A percentile compares a stretch with the other conserved stretches of the same genome.
Evolutionary conservation across 2,888 invertebrate species (phyloP).

Genomic region (Agrilus mali): DNA sequence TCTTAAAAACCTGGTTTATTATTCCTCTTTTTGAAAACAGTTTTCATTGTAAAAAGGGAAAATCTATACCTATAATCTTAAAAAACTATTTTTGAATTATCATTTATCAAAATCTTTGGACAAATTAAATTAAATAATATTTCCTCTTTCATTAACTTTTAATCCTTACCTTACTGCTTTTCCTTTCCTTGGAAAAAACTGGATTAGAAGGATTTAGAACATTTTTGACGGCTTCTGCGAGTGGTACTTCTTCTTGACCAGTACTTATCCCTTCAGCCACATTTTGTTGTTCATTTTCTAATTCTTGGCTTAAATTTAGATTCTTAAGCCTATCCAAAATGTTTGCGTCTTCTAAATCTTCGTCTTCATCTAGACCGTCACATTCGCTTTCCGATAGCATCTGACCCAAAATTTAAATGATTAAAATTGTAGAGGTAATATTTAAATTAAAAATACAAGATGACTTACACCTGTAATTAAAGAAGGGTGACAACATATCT

Average conservation of each 20-base stretch:
- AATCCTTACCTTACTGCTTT: constrained; percentile 49
- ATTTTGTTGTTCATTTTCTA: constrained; percentile 11
- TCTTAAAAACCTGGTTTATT: not conserved
- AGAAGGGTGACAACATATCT: constrained; percentile 81
- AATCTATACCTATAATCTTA: no score
- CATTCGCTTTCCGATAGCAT: constrained; percentile 39
- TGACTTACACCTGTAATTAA: constrained; percentile 53
- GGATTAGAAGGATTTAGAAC: constrained; percentile 58
- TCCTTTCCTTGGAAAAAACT: constrained; percentile 45
- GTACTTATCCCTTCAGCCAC: constrained; percentile 19
- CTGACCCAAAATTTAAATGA: constrained; percentile 18
- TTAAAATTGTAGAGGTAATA: not conserved
- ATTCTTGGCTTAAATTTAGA: constrained; percentile 37
- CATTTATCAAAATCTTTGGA: no score
- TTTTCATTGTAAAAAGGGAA: no score
- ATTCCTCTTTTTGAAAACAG: no score
- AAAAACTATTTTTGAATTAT: no score
- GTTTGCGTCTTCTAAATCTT: constrained; percentile 40
- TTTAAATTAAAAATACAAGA: not conserved
- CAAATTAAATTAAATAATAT: no score
- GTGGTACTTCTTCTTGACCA: constrained; percentile 34
- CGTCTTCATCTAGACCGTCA: constrained; percentile 27
- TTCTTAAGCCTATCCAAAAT: constrained; percentile 51
- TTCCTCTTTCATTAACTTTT: no score
- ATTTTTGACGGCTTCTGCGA: constrained; percentile 45